A percentile compares a stretch with the other conserved stretches of the same genome.
These are phyloP conservation scores for Ennomos fuscantarius DNA, from an alignment of 2,888 invertebrate species.

Conservation along the genomic window DNA sequence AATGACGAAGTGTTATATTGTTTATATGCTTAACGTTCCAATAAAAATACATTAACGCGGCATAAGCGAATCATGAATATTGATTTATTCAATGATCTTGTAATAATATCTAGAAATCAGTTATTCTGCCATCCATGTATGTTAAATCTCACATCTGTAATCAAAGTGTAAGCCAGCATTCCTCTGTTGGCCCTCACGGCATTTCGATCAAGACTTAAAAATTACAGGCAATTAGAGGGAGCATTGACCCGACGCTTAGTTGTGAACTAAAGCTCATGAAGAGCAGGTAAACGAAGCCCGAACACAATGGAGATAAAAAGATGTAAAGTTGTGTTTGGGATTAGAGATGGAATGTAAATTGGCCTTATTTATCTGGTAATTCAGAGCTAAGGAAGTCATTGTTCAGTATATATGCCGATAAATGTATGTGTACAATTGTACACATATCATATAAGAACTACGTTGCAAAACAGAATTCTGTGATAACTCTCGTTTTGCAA, in stretches of 20 bases:
- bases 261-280: slow-evolving; percentile 30
- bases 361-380: slow-evolving; percentile 11
- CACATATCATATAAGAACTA: too few relatives aligned
- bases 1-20: too few relatives aligned
- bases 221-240: slow-evolving; percentile 71
- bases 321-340: slow-evolving; percentile 6
- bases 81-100: too few relatives aligned
- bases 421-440: too few relatives aligned
- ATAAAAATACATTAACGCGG: too few relatives aligned
- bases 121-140: slow-evolving; percentile 6
- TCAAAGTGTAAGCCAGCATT: slow-evolving; percentile 44
- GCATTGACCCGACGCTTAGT: slow-evolving; percentile 49
- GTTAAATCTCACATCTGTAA: slow-evolving; percentile 18
- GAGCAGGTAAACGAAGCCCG: slow-evolving; percentile 20
- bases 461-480: too few relatives aligned
- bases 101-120: too few relatives aligned
- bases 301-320: slow-evolving; percentile 22
- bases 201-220: slow-evolving; percentile 69
- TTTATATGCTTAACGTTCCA: too few relatives aligned
- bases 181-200: slow-evolving; percentile 47
- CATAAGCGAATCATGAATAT: too few relatives aligned
- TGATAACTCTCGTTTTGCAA: too few relatives aligned
- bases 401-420: too few relatives aligned
- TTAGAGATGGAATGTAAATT: slow-evolving; percentile 15
- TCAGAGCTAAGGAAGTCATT: slow-evolving; percentile 3